Evolutionary conservation across 2,888 invertebrate genomes (phyloP).

Genomic region (Chrysopilus asiliformis): DNA sequence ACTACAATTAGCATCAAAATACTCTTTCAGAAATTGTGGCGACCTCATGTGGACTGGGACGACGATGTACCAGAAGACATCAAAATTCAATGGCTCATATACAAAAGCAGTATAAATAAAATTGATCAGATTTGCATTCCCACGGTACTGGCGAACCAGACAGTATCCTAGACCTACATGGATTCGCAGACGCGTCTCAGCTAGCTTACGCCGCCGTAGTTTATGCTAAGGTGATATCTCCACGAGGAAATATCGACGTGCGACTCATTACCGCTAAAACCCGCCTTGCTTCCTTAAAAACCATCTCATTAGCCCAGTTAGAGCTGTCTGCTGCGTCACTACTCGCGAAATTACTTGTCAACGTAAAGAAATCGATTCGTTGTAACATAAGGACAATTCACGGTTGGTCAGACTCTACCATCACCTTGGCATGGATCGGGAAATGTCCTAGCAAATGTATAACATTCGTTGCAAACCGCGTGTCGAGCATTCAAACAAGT

Average conservation of each 20-base stretch:
- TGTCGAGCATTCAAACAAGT: constrained; percentile 11
- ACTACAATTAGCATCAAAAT: constrained; percentile 15
- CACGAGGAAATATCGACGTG: constrained; percentile 7
- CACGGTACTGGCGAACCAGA: constrained; percentile 2
- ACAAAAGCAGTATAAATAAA: background rate
- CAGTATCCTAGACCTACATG: constrained; percentile 13
- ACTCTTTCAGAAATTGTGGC: constrained; percentile 18
- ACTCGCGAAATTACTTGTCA: constrained; percentile 15
- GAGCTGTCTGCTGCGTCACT: constrained; percentile 20
- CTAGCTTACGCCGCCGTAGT: constrained; percentile 15
- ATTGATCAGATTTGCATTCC: constrained; percentile 4
- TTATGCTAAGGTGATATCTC: constrained; percentile 14
- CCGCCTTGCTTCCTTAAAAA: constrained; percentile 18
- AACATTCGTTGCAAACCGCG: constrained; percentile 16
- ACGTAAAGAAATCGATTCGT: constrained; percentile 12
- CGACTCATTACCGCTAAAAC: constrained; percentile 18
- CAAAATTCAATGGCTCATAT: constrained; percentile 8
- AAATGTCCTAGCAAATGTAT: constrained; percentile 12
- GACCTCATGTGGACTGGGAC: constrained; percentile 17
- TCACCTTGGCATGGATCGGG: constrained; percentile 16
- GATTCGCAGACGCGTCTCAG: constrained; percentile 17
- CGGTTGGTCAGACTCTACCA: constrained; percentile 19
- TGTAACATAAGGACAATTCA: constrained; percentile 12
- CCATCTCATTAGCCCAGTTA: constrained; percentile 18
- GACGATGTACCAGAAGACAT: constrained; percentile 14